Base-by-base conservation (phyloP, 2,797 vertebrate species). In the Benthosema pterotum region DNA sequence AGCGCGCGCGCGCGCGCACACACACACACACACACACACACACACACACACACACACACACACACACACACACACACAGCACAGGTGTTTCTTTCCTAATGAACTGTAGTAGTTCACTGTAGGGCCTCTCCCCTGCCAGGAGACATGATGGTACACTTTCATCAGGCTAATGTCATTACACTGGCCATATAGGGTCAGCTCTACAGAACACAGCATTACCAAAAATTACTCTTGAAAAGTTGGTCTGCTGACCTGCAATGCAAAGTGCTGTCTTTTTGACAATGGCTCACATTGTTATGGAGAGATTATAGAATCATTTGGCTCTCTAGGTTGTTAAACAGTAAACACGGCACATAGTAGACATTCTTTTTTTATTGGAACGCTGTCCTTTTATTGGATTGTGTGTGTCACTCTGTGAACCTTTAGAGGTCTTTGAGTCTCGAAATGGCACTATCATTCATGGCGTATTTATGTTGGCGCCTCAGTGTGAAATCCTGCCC, bases 401-500 rank as follows among this genome's bases (percentile, higher is more conserved):
- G 52, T 67, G 19, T 60, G 47, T 60, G 66, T 69, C n/a, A n/a
- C 57, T 76, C 70, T 81, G 67, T 81, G 32, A 74, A 22, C 19
- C 2, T 73, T n/a, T 3, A 13, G 12, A 13, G 43, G 12, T 13
- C 5, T 74, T 38, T 60, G 81, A 71, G 82, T 83, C 77, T 69
- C 87, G 80, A 86, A 87, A 83, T 76, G 79, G 79, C 79, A 78
- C 17, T 77, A 78, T 82, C 79, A 79, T 78, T 71, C 69, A 28
- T 81, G 68, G 67, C 69, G 71, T 85, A 79, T 85, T 85, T 83
- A 78, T 78, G 74, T 85, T 87, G 83, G 80, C 83, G 86, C 72
- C 68, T 76, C 69, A 57, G 71, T 78, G 79, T 71, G 75, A 84
- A 81, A 80, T 76, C 73, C 76, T 68, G 60, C 64, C 54, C 59